Evolutionary conservation across 1,140 invertebrate species (phyloP), one percentile per base, ranked within the genome.

Genomic region (Planococcus citri): DNA sequence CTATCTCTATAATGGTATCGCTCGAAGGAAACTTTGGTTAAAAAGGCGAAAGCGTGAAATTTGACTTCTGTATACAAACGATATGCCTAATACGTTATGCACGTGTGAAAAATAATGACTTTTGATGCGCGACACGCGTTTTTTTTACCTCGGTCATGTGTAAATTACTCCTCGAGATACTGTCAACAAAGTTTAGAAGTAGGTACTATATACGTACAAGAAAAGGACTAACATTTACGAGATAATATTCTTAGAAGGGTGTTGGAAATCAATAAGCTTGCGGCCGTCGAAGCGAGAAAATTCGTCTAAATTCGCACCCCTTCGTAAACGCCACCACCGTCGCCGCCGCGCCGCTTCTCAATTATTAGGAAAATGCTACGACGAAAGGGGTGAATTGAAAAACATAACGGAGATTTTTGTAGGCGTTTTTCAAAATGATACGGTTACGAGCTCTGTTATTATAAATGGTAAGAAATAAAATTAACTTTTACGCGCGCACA

Each of bases 251-350:
- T 20, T 25, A 64, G 25, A 64, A 64, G 25, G 60, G 60, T 64
- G 60, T 25, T 21, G 60, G 60, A 64, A 64, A 64, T 64, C 60
- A 64, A 64, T 64, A 64, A 64, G 60, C 60, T 64, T 64, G 60
- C 25, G 60, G 60, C 25, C 60, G 60, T 64, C 60, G 60, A 64
- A 25, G 60, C 60, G 60, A 64, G 60, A 64, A 64, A 64, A 64
- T 64, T 64, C 25, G 60, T 64, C 60, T 64, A 64, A 64, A 64
- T 64, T 64, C 60, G 60, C 25, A 64, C 60, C 60, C 60, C 60
- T 64, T 64, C 25, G 60, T 21, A 64, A 27, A n/a, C n/a, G n/a
- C n/a, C n/a, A n/a, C n/a, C n/a, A n/a, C n/a, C n/a, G n/a, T n/a
- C n/a, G n/a, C n/a, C n/a, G n/a, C n/a, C n/a, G n/a, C 60, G 22